phyloP scores from a whole-genome alignment of 2,888 invertebrate genomes.

The Penaeus monodon region DNA sequence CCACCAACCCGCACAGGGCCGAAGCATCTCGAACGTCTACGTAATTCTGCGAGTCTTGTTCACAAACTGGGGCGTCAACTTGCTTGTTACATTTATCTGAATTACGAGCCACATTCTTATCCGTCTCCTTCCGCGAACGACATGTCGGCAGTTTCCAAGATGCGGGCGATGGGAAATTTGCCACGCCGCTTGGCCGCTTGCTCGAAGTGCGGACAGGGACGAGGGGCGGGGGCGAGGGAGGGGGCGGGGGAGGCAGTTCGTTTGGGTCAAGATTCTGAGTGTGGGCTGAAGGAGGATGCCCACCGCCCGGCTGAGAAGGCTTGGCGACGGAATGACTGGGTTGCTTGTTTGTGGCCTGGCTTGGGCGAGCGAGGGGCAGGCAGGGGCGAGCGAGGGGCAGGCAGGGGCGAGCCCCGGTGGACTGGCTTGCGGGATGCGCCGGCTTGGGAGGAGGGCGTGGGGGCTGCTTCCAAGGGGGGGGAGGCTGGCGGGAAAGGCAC shows the following conservation, averaged over 20 bases:
- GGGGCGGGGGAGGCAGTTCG: slow-evolving; percentile 7
- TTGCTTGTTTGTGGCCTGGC: neutral
- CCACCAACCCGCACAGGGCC: slow-evolving; percentile 35
- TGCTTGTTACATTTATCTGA: too few species aligned
- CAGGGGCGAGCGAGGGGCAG: neutral
- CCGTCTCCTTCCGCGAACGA: too few species aligned
- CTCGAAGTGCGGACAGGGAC: neutral
- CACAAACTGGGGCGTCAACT: neutral
- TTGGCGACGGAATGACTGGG: neutral
- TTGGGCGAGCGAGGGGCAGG: neutral
- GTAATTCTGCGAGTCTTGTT: slow-evolving; percentile 15
- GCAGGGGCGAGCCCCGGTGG: neutral
- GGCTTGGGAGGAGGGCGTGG: neutral
- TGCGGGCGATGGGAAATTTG: neutral
- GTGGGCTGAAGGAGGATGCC: too few species aligned
- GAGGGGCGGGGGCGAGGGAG: slow-evolving; percentile 4
- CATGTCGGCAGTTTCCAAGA: neutral
- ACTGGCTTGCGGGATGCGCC: neutral
- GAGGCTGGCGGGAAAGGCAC: neutral
- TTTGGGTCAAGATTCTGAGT: too few species aligned
- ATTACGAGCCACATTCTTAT: too few species aligned
- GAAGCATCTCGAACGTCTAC: slow-evolving; percentile 29
- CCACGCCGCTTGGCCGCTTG: neutral
- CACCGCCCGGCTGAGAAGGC: neutral
- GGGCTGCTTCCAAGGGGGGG: slow-evolving; percentile 9